Conservation (phyloP, 2,888 invertebrate genomes). For the Tiliacea aurago region DNA sequence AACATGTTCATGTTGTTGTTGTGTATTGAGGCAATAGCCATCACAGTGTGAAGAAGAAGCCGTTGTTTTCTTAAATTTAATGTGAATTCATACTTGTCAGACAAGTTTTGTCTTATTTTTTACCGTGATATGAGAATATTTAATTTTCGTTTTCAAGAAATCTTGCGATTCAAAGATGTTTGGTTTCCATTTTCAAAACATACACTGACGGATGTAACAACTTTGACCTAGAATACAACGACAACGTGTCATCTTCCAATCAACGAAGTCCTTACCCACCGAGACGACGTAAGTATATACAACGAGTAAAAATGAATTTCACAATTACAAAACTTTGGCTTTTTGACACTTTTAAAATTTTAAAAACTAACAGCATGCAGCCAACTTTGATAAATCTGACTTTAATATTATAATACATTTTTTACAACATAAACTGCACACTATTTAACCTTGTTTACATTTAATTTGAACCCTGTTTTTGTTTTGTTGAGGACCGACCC, state of each 20-base stretch:
- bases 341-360: conserved; percentile 48
- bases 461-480: conserved; percentile 78
- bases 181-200: background rate
- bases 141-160: no score
- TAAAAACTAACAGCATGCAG: conserved; percentile 57
- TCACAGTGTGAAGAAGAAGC: background rate
- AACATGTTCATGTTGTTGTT: background rate
- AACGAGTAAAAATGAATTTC: conserved; percentile 15
- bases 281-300: conserved; percentile 94
- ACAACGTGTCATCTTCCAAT: conserved; percentile 95
- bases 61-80: background rate
- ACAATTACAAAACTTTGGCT: conserved; percentile 46
- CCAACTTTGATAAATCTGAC: conserved; percentile 57
- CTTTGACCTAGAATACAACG: conserved; percentile 94
- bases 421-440: conserved; percentile 68
- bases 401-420: conserved; percentile 59
- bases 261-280: conserved; percentile 96
- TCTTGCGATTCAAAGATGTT: no score
- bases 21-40: background rate
- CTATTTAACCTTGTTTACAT: conserved; percentile 64
- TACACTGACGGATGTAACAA: conserved; percentile 1
- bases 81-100: background rate
- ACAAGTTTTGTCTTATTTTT: background rate
- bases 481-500: conserved; percentile 83
- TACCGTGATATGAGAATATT: background rate